Percentiles rank a stretch among this genome's conserved stretches.
Conservation (phyloP, 37 sponge, comb jelly and placozoan species). For the Axinella damicornis region DNA sequence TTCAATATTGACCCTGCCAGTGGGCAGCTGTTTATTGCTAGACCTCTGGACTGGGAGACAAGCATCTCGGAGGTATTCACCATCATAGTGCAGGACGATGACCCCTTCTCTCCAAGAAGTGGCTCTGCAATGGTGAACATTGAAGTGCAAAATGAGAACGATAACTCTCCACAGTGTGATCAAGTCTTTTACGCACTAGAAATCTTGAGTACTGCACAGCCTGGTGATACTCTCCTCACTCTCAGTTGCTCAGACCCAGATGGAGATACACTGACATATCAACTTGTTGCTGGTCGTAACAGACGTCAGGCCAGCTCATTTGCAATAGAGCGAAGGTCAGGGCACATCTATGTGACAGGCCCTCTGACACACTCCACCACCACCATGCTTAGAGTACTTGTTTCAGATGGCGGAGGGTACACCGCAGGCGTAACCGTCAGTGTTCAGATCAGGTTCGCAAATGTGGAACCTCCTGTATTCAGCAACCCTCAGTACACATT, state of each 20-base stretch:
- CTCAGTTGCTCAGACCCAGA: slow-evolving; percentile 20
- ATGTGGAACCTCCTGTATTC: slow-evolving; percentile 54
- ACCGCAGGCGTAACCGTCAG: slow-evolving; percentile 23
- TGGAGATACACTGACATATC: not conserved
- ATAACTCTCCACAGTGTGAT: slow-evolving; percentile 62
- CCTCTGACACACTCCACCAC: slow-evolving; percentile 31
- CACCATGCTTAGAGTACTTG: slow-evolving; percentile 39
- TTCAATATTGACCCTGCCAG: slow-evolving; percentile 26
- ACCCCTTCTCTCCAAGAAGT: slow-evolving; percentile 51
- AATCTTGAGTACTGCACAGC: slow-evolving; percentile 2
- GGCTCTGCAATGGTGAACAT: slow-evolving; percentile 34
- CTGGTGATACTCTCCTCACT: slow-evolving; percentile 7
- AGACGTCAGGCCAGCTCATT: not conserved
- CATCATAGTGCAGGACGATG: slow-evolving; percentile 64
- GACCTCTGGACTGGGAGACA: slow-evolving; percentile 37
- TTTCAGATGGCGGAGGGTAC: slow-evolving; percentile 31
- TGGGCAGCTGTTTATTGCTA: slow-evolving; percentile 34
- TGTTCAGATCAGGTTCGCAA: slow-evolving; percentile 42
- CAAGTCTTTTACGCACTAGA: not conserved
- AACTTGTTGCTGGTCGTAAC: not conserved
- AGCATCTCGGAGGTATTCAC: slow-evolving; percentile 3
- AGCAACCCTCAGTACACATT: not conserved
- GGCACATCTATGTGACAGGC: slow-evolving; percentile 35
- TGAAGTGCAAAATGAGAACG: slow-evolving; percentile 68
- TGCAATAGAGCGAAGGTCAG: slow-evolving; percentile 21